Evolutionary conservation across 2,797 vertebrate species (phyloP).

Genomic region (Sebastes steindachneri): DNA sequence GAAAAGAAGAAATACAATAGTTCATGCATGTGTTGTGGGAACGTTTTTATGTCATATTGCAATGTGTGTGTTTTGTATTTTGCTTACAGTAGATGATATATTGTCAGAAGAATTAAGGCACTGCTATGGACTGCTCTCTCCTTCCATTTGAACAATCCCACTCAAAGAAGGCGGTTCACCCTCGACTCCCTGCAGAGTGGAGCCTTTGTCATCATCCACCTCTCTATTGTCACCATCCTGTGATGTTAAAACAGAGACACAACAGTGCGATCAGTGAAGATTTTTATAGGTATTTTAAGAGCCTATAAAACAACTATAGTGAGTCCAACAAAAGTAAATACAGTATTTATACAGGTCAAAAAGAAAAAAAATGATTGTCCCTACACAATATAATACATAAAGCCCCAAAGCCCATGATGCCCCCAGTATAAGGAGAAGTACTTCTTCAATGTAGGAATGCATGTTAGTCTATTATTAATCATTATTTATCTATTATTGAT

Average conservation of each 20-base stretch:
- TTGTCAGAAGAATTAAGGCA: constrained; percentile 76
- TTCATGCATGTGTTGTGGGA: constrained; percentile 5
- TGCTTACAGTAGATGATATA: constrained; percentile 79
- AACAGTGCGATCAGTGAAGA: constrained; percentile 17
- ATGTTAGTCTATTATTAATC: background rate
- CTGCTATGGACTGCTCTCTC: constrained; percentile 82
- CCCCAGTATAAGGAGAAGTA: background rate
- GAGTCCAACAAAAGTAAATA: background rate
- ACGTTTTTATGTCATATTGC: background rate
- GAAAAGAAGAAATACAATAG: background rate
- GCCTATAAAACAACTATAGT: constrained; percentile 2
- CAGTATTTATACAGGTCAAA: background rate
- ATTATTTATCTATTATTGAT: background rate
- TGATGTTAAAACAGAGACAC: constrained; percentile 32
- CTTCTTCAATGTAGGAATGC: background rate
- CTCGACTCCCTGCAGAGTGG: constrained; percentile 24
- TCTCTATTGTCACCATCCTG: constrained; percentile 65
- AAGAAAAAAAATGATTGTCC: background rate
- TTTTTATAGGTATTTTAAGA: background rate
- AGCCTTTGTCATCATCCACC: constrained; percentile 32
- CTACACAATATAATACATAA: too few species aligned
- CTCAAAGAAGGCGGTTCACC: constrained; percentile 33
- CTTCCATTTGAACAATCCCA: constrained; percentile 69
- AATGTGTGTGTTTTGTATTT: background rate
- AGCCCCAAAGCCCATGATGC: too few species aligned